phyloP scores from a whole-genome alignment of 23 tunicate genomes.

The Halocynthia roretzi region DNA sequence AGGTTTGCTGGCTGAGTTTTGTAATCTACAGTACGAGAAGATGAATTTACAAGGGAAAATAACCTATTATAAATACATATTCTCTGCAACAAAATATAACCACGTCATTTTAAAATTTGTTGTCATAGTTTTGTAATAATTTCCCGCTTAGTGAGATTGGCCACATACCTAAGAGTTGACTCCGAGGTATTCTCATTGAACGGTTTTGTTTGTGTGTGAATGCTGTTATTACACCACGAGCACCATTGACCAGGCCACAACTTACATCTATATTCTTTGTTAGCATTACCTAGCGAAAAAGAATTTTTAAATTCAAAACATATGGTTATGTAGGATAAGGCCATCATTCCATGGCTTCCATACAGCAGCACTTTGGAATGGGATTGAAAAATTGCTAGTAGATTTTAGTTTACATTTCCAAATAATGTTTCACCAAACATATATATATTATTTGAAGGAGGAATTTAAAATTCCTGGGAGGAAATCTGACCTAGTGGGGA shows the following conservation, averaged over 20 bases:
- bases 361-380: background rate
- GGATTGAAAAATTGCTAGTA: too few species aligned
- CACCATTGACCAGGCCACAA: slow-evolving; percentile 87
- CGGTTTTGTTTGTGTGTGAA: slow-evolving; percentile 39
- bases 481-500: too few species aligned
- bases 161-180: slow-evolving; percentile 17
- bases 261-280: slow-evolving; percentile 78
- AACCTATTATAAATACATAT: too few species aligned
- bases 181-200: slow-evolving; percentile 14
- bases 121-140: background rate
- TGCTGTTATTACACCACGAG: slow-evolving; percentile 70
- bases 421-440: too few species aligned
- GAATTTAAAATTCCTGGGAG: too few species aligned
- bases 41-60: too few species aligned
- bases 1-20: slow-evolving; percentile 15
- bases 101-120: background rate
- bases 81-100: too few species aligned
- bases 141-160: background rate
- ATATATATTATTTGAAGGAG: too few species aligned
- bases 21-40: background rate
- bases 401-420: background rate
- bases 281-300: slow-evolving; percentile 49
- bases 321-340: background rate
- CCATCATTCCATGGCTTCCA: background rate
- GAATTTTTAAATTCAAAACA: background rate